Evolutionary conservation across 2,113 vertebrate genomes (phyloP), one percentile per base, ranked within the genome.

Genomic region (Vidua chalybeata): DNA sequence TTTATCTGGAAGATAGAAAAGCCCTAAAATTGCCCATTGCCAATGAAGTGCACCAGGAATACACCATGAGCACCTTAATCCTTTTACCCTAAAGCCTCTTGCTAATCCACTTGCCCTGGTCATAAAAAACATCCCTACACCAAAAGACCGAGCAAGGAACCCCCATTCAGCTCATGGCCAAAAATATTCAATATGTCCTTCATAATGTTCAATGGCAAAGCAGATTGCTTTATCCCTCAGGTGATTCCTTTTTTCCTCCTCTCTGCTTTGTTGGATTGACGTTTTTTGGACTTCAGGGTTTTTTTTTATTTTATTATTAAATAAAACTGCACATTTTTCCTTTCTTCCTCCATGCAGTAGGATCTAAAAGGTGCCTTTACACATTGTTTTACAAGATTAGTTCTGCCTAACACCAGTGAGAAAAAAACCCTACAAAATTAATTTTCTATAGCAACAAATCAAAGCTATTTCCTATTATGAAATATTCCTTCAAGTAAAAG

Each of bases 401-500:
- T 24, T 91, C 37, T 76, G 33, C 15, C 35, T 51, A 49, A 63
- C 1, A 4, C 13, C 30, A 66, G 7, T 9, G 24, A 66, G 6
- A 37, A 31, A 64, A 64, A 33, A 55, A 24, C 48, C 3, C 15
- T 33, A 33, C 10, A 74, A 74, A 62, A 77, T 27, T 51, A 1
- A 19, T 84, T 83, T 77, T 91, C 54, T 85, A 37, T 51, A 84
- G 33, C 30, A 90, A 68, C 23, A 81, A 69, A 71, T 64, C 13
- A 62, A 46, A 81, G 31, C 33, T 27, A 54, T 43, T 89, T 88
- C 68, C 43, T 45, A 46, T 64, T 48, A 81, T 4, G 13, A 90
- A 90, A 66, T 43, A 46, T 10, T 55, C 43, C 55, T 86, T 80
- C 63, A 77, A 46, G 37, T 69, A 43, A 83, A 54, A 19, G 28